Conservation (phyloP, 2,888 invertebrate species). For the Mesodorylaimus sp. region DNA sequence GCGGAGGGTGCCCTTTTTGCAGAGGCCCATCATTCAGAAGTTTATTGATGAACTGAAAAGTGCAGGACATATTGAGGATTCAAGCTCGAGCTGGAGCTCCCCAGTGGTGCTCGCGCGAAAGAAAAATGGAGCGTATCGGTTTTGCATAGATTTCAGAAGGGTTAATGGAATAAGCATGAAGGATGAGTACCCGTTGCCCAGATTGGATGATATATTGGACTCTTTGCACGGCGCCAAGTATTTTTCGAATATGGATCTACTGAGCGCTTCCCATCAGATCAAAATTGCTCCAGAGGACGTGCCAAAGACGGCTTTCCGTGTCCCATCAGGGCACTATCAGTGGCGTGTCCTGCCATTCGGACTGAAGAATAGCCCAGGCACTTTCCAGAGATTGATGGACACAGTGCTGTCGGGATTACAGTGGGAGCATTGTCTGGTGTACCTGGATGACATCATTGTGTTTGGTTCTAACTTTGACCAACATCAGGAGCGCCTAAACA, state of each 20-base stretch:
- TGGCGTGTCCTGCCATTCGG: too few relatives aligned
- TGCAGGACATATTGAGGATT: too few relatives aligned
- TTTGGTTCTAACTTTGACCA: conserved; percentile 13
- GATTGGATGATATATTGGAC: too few relatives aligned
- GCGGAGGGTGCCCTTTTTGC: too few relatives aligned
- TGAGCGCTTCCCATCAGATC: conserved; percentile 14
- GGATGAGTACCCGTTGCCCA: too few relatives aligned
- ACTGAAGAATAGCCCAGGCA: conserved; percentile 15
- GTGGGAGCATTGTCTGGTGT: conserved; percentile 14
- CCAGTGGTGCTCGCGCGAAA: conserved; percentile 27
- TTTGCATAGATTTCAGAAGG: conserved; percentile 16
- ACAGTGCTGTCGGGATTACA: too few relatives aligned
- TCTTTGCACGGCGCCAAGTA: conserved; percentile 8
- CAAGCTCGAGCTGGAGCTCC: too few relatives aligned
- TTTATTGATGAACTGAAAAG: too few relatives aligned
- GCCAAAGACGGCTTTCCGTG: conserved; percentile 16
- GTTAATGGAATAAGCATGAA: conserved; percentile 14
- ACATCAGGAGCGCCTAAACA: conserved; percentile 11
- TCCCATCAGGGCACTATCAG: conserved; percentile 16
- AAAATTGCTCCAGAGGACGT: conserved; percentile 11
- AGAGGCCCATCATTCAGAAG: too few relatives aligned
- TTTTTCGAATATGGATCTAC: conserved; percentile 13
- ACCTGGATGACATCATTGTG: too few relatives aligned
- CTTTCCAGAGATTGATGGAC: conserved; percentile 17
- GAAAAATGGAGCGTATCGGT: conserved; percentile 17